Evolutionary conservation across 2,888 invertebrate genomes (phyloP).

Genomic region (Hirtodrosophila trivittata): DNA sequence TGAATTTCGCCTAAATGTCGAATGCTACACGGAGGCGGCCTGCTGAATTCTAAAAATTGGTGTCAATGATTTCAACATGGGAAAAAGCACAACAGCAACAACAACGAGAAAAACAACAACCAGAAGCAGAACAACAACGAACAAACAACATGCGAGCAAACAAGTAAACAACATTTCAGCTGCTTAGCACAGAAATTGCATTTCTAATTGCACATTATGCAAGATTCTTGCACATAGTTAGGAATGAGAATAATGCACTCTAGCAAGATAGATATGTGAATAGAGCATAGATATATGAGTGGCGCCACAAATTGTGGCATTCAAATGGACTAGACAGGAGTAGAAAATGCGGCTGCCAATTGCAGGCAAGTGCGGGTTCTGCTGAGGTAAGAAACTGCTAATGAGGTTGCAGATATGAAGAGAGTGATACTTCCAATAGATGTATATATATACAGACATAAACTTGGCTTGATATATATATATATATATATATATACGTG

Average conservation of each 20-base stretch:
- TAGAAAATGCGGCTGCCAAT: too few relatives aligned
- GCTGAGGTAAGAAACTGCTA: too few relatives aligned
- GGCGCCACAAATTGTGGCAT: constrained; percentile 21
- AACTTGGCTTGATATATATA: too few relatives aligned
- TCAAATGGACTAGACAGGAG: too few relatives aligned
- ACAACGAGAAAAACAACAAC: not conserved
- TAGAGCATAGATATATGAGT: not conserved
- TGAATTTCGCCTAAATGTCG: constrained; percentile 71
- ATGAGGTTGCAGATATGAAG: too few relatives aligned
- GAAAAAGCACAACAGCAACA: constrained; percentile 57
- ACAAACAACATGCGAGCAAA: constrained; percentile 24
- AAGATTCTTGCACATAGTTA: constrained; percentile 54
- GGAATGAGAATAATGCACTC: constrained; percentile 45
- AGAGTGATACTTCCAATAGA: too few relatives aligned
- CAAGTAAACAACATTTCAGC: constrained; percentile 41
- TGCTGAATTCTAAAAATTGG: constrained; percentile 64
- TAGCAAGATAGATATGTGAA: not conserved
- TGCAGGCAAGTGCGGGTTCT: too few relatives aligned
- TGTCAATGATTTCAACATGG: constrained; percentile 79
- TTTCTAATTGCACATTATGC: constrained; percentile 76
- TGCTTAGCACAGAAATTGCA: constrained; percentile 65
- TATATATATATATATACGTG: too few relatives aligned
- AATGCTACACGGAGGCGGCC: constrained; percentile 59
- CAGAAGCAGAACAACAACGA: constrained; percentile 17
- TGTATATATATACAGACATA: too few relatives aligned